These are phyloP conservation scores for Cotesia glomerata DNA, from an alignment of 1,140 invertebrate species.

Conservation along the genomic window DNA sequence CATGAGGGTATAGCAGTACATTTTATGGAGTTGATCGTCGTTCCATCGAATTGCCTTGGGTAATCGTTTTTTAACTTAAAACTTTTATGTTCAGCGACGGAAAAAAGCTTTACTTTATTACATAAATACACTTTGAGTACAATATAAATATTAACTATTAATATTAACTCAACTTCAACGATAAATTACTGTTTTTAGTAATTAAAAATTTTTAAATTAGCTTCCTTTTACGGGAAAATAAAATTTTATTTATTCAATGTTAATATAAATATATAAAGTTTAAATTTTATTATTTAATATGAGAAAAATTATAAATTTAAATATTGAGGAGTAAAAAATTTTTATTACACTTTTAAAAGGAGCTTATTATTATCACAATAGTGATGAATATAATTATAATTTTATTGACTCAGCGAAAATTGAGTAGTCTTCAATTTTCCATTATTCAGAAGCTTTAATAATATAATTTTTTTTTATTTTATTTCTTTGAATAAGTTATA, in stretches of 20 bases:
- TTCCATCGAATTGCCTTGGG: background rate
- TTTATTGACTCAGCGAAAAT: background rate
- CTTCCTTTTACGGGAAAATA: too few relatives aligned
- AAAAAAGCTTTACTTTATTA: too few relatives aligned
- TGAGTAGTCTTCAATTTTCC: background rate
- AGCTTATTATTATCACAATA: background rate
- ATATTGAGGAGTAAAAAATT: background rate
- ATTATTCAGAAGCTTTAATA: background rate
- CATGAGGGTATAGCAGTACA: constrained; percentile 11
- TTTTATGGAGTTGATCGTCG: constrained; percentile 12
- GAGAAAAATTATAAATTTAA: too few relatives aligned
- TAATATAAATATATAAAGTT: too few relatives aligned
- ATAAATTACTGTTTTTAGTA: too few relatives aligned
- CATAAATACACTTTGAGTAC: too few relatives aligned
- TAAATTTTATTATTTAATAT: too few relatives aligned
- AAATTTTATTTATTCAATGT: too few relatives aligned
- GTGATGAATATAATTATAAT: background rate
- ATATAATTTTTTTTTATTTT: background rate
- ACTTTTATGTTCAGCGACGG: too few relatives aligned
- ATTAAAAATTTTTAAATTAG: too few relatives aligned
- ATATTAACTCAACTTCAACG: too few relatives aligned
- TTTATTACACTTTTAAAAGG: background rate
- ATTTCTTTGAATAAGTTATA: background rate
- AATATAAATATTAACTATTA: too few relatives aligned
- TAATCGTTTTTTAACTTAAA: background rate